Percentiles rank a stretch among this genome's conserved stretches.
Evolutionary conservation across 1,140 invertebrate genomes (phyloP).

Genomic region (Vanessa atalanta): DNA sequence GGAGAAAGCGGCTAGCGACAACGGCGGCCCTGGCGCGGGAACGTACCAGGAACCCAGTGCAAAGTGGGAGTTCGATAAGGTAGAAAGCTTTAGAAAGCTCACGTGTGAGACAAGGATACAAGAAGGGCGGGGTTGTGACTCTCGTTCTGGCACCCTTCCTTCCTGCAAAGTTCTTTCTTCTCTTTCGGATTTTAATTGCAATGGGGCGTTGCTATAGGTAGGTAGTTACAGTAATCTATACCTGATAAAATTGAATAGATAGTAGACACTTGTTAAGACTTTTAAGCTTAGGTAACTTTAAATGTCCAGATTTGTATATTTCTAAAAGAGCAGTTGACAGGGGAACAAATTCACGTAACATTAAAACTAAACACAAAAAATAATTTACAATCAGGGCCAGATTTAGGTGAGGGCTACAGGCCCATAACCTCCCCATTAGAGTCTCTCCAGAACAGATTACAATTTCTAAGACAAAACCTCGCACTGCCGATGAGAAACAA

Average conservation of each 20-base stretch:
- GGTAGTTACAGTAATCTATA: neutral
- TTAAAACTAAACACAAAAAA: too few species aligned
- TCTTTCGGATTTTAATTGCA: constrained; percentile 1
- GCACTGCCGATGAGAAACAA: too few species aligned
- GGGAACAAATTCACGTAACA: too few species aligned
- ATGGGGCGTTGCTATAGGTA: constrained; percentile 6
- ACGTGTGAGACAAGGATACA: constrained; percentile 54
- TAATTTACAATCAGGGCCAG: too few species aligned
- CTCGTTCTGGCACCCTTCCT: constrained; percentile 43
- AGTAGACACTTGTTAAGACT: neutral
- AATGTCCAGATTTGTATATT: too few species aligned
- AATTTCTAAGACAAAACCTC: too few species aligned
- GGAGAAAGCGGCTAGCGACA: constrained; percentile 78
- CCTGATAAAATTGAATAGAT: neutral
- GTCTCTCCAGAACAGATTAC: too few species aligned
- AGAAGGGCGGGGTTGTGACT: constrained; percentile 40
- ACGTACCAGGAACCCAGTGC: constrained; percentile 73
- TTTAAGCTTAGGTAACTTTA: too few species aligned
- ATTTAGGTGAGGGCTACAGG: too few species aligned
- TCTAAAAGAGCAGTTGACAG: too few species aligned
- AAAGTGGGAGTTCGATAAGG: constrained; percentile 41
- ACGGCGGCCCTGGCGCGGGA: constrained; percentile 72
- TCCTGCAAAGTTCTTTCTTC: neutral
- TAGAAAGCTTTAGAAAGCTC: constrained; percentile 69
- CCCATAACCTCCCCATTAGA: too few species aligned